These are phyloP conservation scores for Camelus dromedarius DNA, from an alignment of 2,113 vertebrate species.

Conservation along the genomic window DNA sequence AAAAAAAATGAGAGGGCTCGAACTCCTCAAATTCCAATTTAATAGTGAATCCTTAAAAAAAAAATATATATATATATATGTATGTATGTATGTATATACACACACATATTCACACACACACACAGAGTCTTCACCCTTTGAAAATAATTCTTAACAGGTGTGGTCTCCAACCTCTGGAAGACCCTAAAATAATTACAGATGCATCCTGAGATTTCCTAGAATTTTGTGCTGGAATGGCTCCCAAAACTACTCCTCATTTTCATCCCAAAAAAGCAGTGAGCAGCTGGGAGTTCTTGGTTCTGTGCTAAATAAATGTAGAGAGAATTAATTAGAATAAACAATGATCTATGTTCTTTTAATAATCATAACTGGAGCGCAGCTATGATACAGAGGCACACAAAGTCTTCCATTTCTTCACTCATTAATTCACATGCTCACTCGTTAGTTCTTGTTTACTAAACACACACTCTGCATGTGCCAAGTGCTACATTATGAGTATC, in stretches of 20 bases:
- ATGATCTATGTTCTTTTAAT: slow-evolving; percentile 19
- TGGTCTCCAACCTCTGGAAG: slow-evolving; percentile 56
- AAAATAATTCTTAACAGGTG: slow-evolving; percentile 55
- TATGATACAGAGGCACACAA: not conserved
- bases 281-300: slow-evolving; percentile 64
- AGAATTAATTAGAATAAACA: slow-evolving; percentile 42
- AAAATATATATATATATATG: not conserved
- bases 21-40: not conserved
- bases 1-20: not conserved
- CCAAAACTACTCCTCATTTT: slow-evolving; percentile 36
- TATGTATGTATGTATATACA: not conserved
- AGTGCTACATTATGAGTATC: not conserved
- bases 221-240: slow-evolving; percentile 52
- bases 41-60: not conserved
- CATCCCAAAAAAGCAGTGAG: slow-evolving; percentile 44
- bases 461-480: not conserved
- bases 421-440: not conserved
- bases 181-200: slow-evolving; percentile 51
- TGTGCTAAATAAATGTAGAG: slow-evolving; percentile 54
- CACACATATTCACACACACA: too few relatives aligned
- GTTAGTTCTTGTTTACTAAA: not conserved
- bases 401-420: not conserved
- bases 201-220: slow-evolving; percentile 57
- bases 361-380: not conserved
- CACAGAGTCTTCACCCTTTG: not conserved